These are phyloP conservation scores for Aptenodytes forsteri DNA, from an alignment of 2,113 vertebrate genomes.

Conservation along the genomic window DNA sequence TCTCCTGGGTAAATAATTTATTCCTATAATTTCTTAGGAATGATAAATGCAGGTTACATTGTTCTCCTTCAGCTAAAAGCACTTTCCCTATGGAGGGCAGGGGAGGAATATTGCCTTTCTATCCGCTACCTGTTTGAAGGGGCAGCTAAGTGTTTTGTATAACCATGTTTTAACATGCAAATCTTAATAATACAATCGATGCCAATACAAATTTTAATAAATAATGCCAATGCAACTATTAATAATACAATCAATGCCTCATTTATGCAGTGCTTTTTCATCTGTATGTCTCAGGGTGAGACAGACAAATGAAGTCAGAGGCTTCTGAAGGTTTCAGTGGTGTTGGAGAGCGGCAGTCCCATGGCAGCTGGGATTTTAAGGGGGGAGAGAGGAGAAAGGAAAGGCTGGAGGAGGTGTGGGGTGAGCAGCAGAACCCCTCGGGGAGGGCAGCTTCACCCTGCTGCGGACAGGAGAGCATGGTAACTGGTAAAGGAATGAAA, in stretches of 20 bases:
- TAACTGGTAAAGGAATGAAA: neutral
- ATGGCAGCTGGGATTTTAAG: neutral
- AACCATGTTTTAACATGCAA: neutral
- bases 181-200: neutral
- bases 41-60: neutral
- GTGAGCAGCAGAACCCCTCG: neutral
- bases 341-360: neutral
- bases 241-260: neutral
- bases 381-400: neutral
- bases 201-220: neutral
- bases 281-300: neutral
- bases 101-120: neutral
- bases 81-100: neutral
- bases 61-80: neutral
- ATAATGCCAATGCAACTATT: neutral
- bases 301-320: neutral
- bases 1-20: neutral
- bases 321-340: neutral
- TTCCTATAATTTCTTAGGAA: neutral
- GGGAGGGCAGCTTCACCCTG: neutral
- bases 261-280: neutral
- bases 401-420: neutral
- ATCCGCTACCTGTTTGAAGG: neutral
- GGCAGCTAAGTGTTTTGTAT: neutral
- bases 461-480: accelerated